Evolutionary conservation across 2,888 invertebrate species (phyloP).

Genomic region (Ptychoptera albimana): DNA sequence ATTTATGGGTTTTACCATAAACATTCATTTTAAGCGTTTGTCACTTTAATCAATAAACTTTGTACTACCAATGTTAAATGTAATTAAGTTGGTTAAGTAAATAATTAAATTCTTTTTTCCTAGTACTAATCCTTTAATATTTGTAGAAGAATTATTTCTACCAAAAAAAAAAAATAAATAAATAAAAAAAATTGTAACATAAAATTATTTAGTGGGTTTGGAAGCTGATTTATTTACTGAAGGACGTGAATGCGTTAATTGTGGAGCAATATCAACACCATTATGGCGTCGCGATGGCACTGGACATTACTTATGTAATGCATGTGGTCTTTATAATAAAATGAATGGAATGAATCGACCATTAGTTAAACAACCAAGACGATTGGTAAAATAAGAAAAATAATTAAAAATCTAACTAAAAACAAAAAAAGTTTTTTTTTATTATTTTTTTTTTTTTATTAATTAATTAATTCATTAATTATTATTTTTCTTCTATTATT

Average conservation of each 20-base stretch:
- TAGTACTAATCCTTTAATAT: too few relatives aligned
- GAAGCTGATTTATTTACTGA: slow-evolving; percentile 44
- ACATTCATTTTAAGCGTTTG: too few relatives aligned
- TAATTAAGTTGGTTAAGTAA: too few relatives aligned
- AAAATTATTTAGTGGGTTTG: slow-evolving; percentile 22
- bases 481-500: slow-evolving; percentile 4
- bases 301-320: slow-evolving; percentile 98
- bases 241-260: slow-evolving; percentile 96
- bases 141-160: too few relatives aligned
- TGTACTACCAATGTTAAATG: too few relatives aligned
- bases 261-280: slow-evolving; percentile 93
- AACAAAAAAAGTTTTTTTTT: background rate
- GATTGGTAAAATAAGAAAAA: slow-evolving; percentile 49
- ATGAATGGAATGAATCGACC: slow-evolving; percentile 92
- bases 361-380: slow-evolving; percentile 76
- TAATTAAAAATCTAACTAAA: background rate
- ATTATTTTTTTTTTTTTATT: background rate
- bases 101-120: too few relatives aligned
- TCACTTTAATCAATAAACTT: too few relatives aligned
- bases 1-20: too few relatives aligned
- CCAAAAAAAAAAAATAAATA: too few relatives aligned
- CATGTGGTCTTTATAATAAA: slow-evolving; percentile 96
- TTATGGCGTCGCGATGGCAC: slow-evolving; percentile 98
- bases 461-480: background rate
- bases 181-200: too few relatives aligned